Base-by-base conservation (phyloP, 2,797 vertebrate genomes). In the Intellagama lesueurii region DNA sequence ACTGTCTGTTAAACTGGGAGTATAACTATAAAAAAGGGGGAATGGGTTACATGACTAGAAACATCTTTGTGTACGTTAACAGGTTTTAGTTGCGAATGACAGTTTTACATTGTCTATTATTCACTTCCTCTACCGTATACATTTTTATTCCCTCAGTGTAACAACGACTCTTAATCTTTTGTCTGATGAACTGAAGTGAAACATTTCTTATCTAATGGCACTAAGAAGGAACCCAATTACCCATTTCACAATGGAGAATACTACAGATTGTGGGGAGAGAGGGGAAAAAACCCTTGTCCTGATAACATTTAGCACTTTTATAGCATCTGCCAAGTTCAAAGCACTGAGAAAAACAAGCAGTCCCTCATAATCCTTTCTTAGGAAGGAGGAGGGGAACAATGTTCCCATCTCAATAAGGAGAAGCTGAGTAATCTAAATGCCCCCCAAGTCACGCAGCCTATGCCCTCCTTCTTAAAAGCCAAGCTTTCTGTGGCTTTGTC, bases 201-300 rank as follows among this genome's bases (percentile, higher is more conserved):
- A 88, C 89, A 89, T 89, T 86, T 93, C 87, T 92, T 91, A 87
- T 87, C 78, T 93, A 94, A 90, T 52, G 73, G 91, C 90, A 79
- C 83, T 92, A 93, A 92, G 88, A 83, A 87, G 73, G 69, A 92
- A 92, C 70, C 35, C 86, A 92, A 92, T 95, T 94, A 94, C 56
- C 91, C 88, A 91, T 86, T 79, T 68, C 76, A 26, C 83, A 90
- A 93, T 92, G 83, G 91, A 87, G 88, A 94, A 91, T 40, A 83
- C 7, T 49, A 72, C 24, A 92, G 70, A 73, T 64, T 78, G 73
- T 87, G 86, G 88, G 19, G 32, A 73, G 32, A 32, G 32, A 85
- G 35, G 44, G 44, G 35, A 22, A 26, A 84, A 89, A 89, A 90
- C 82, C 72, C 60, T 64, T 64, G 60, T 66, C 79, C 88, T 92